Percentiles rank a stretch among this genome's conserved stretches.
Evolutionary conservation across 2,888 invertebrate species (phyloP).

Genomic region (Meteorus colon): DNA sequence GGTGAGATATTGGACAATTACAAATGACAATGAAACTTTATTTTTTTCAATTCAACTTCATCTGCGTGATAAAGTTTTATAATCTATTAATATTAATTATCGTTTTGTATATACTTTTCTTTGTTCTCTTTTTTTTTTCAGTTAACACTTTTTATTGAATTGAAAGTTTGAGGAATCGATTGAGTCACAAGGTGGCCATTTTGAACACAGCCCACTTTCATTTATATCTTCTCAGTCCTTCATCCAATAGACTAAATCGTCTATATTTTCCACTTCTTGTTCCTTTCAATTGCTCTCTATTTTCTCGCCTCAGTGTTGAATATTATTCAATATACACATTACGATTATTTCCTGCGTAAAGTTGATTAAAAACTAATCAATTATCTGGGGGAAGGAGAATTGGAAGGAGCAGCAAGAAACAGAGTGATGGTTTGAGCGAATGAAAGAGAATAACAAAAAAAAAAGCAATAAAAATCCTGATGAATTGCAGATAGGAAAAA

Average conservation of each 20-base stretch:
- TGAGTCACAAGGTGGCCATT: slow-evolving; percentile 52
- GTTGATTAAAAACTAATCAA: slow-evolving; percentile 32
- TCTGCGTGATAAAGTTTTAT: not conserved
- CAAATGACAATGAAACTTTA: not conserved
- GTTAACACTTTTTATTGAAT: slow-evolving; percentile 15
- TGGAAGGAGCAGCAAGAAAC: not conserved
- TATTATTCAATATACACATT: slow-evolving; percentile 14
- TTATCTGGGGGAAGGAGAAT: not conserved
- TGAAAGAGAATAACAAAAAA: slow-evolving; percentile 2
- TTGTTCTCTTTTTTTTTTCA: slow-evolving; percentile 13
- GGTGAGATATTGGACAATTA: not conserved
- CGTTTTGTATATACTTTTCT: not conserved
- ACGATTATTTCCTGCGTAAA: not conserved
- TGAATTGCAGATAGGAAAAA: slow-evolving; percentile 13
- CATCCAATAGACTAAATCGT: not conserved
- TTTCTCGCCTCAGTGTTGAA: not conserved
- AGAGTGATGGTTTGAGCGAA: not conserved
- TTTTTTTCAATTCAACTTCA: not conserved
- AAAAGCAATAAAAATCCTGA: not conserved
- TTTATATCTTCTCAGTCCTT: not conserved
- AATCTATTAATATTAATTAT: slow-evolving; percentile 11
- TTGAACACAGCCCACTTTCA: slow-evolving; percentile 50
- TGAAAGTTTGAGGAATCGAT: slow-evolving; percentile 49
- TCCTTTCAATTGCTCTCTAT: not conserved
- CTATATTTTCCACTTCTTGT: not conserved